Conservation (phyloP, 2,113 vertebrate species). For the Trachemys scripta region DNA sequence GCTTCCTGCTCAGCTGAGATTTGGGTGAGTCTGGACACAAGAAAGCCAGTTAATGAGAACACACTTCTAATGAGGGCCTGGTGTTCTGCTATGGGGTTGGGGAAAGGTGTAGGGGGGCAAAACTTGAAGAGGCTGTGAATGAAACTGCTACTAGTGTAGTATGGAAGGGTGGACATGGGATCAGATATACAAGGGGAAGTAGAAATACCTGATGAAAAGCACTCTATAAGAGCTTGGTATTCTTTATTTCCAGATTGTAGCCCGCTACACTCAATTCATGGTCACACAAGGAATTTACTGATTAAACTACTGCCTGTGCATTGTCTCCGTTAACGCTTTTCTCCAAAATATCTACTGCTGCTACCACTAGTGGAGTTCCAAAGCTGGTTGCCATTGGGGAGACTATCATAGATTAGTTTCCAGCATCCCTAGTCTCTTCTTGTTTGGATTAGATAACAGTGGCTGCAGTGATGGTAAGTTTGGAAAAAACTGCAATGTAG, state of each 20-base stretch:
- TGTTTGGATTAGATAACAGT: conserved; percentile 29
- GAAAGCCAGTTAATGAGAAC: conserved; percentile 17
- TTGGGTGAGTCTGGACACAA: conserved; percentile 8
- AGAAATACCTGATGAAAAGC: neutral
- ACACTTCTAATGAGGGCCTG: neutral
- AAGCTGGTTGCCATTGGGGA: neutral
- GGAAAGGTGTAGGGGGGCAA: neutral
- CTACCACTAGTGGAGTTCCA: neutral
- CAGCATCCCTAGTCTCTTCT: neutral
- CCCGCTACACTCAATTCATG: neutral
- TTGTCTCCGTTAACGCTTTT: neutral
- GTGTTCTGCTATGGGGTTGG: neutral
- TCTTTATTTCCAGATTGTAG: neutral
- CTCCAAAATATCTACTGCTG: neutral
- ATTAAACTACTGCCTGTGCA: neutral
- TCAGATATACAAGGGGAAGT: neutral
- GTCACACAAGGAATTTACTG: neutral
- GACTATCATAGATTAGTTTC: neutral
- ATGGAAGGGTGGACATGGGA: conserved; percentile 1
- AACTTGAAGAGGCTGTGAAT: neutral
- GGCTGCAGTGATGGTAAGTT: neutral
- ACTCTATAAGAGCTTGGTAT: neutral
- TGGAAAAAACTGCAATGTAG: neutral
- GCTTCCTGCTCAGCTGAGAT: neutral
- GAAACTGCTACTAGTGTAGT: neutral